Evolutionary conservation across 2,113 vertebrate genomes (phyloP).

Genomic region (Ptilonorhynchus violaceus): DNA sequence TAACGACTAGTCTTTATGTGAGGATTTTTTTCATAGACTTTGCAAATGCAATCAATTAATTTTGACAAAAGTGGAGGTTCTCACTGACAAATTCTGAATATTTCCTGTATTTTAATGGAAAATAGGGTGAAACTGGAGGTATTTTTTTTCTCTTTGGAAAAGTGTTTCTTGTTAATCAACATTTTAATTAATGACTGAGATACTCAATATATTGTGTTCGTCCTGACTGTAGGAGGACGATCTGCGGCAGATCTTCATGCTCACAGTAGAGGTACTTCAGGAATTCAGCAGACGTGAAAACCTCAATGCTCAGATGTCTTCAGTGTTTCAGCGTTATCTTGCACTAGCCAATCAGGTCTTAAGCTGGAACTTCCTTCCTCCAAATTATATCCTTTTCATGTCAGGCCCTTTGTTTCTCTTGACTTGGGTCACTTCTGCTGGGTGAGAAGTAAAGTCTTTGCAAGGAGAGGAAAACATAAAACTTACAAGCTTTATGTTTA

Average conservation of each 20-base stretch:
- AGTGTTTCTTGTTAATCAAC: not conserved
- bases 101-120: not conserved
- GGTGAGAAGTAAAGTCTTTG: not conserved
- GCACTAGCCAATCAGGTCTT: conserved; percentile 96
- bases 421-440: not conserved
- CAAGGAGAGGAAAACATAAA: not conserved
- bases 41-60: not conserved
- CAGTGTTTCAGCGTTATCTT: conserved; percentile 96
- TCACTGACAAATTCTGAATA: not conserved
- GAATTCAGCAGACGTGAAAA: conserved; percentile 95
- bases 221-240: conserved; percentile 84
- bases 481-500: not conserved
- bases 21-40: not conserved
- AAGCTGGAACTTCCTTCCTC: conserved; percentile 99
- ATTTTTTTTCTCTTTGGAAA: not conserved
- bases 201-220: not conserved
- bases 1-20: not conserved
- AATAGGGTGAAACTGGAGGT: not conserved
- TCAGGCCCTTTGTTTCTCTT: not conserved
- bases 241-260: conserved; percentile 92
- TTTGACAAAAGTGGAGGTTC: not conserved
- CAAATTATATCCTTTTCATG: conserved; percentile 95
- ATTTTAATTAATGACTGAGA: not conserved
- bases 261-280: conserved; percentile 96
- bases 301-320: conserved; percentile 96